A percentile compares a stretch with the other conserved stretches of the same genome.
Conservation (phyloP, 1,140 invertebrate genomes). For the Drosophila yakuba region DNA sequence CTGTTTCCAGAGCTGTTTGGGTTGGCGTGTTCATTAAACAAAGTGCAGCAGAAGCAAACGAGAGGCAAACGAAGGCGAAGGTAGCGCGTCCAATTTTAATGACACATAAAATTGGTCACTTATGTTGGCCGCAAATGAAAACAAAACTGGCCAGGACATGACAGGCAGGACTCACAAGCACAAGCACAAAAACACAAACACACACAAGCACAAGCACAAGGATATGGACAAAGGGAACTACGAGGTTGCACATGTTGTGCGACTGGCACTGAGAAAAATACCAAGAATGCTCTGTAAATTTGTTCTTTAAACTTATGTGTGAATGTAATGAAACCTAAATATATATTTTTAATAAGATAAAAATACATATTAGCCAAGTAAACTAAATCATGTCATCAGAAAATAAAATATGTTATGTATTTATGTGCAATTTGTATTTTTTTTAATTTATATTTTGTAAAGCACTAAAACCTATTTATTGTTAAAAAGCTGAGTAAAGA, state of each 20-base stretch:
- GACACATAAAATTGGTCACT: slow-evolving; percentile 83
- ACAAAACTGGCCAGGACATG: slow-evolving; percentile 80
- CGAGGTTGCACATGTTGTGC: slow-evolving; percentile 64
- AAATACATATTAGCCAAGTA: too few species aligned
- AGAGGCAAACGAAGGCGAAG: slow-evolving; percentile 43
- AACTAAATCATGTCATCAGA: too few species aligned
- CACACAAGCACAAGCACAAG: slow-evolving; percentile 23
- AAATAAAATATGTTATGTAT: too few species aligned
- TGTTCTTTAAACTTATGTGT: too few species aligned
- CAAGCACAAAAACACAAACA: slow-evolving; percentile 26
- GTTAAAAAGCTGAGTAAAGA: too few species aligned
- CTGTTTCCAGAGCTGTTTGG: slow-evolving; percentile 18
- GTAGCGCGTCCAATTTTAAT: slow-evolving; percentile 79
- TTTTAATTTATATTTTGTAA: too few species aligned
- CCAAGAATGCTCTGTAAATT: too few species aligned
- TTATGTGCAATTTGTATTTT: too few species aligned
- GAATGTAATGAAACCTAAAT: too few species aligned
- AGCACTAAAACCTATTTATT: too few species aligned
- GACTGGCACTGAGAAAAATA: slow-evolving; percentile 11
- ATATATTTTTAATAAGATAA: too few species aligned
- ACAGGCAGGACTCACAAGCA: slow-evolving; percentile 50
- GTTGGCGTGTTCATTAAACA: slow-evolving; percentile 61
- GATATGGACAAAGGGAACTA: slow-evolving; percentile 16
- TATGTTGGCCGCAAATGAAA: slow-evolving; percentile 78
- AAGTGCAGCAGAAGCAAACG: slow-evolving; percentile 60